Evolutionary conservation across 92 coral and sea anemone genomes (phyloP).

Genomic region (Paragorgia papillata): DNA sequence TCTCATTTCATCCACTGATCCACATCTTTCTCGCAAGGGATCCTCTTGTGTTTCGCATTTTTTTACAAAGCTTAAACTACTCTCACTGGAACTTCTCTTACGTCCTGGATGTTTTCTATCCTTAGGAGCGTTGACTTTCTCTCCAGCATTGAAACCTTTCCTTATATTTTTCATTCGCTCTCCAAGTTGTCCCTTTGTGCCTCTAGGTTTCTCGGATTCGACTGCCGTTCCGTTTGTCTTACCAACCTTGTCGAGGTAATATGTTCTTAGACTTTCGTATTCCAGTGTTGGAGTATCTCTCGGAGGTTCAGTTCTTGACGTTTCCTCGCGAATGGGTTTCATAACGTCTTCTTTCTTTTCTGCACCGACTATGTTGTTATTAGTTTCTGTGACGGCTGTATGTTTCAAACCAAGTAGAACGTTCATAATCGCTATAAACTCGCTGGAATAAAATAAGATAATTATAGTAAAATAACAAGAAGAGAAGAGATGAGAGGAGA

Average conservation of each 20-base stretch:
- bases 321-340: too few relatives aligned
- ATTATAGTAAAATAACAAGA: too few relatives aligned
- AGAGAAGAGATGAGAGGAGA: neutral
- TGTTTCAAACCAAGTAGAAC: neutral
- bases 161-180: neutral
- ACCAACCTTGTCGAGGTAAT: neutral
- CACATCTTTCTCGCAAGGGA: neutral
- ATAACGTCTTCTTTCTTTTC: too few relatives aligned
- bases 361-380: too few relatives aligned
- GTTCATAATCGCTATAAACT: slow-evolving; percentile 1
- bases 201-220: neutral
- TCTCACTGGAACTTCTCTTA: slow-evolving; percentile 1
- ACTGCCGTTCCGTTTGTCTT: neutral
- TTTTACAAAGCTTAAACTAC: slow-evolving; percentile 6
- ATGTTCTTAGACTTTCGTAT: too few relatives aligned
- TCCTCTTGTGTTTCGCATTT: slow-evolving; percentile 9
- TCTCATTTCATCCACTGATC: slow-evolving; percentile 33
- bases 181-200: neutral
- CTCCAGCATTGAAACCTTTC: neutral
- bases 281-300: too few relatives aligned
- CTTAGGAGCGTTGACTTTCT: neutral
- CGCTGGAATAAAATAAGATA: neutral
- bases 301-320: too few relatives aligned
- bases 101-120: neutral
- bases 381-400: too few relatives aligned